These are phyloP conservation scores for Sycophaga agraensis DNA, from an alignment of 1,140 invertebrate genomes.

Conservation along the genomic window DNA sequence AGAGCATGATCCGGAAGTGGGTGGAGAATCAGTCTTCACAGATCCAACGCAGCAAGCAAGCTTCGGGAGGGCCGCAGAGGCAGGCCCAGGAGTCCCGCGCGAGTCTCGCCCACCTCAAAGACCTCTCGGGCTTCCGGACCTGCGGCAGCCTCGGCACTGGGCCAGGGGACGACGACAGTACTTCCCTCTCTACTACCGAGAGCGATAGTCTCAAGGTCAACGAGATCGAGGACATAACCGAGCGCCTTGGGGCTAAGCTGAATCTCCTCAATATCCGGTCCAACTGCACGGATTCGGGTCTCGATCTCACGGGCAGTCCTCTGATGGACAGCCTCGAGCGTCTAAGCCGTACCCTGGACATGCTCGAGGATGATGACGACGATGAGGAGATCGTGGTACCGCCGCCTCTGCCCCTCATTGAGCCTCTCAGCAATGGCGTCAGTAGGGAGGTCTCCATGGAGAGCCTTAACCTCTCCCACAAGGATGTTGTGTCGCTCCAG, in stretches of 20 bases:
- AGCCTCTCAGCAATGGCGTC: constrained; percentile 65
- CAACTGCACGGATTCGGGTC: constrained; percentile 42
- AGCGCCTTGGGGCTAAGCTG: constrained; percentile 49
- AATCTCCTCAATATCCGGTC: constrained; percentile 49
- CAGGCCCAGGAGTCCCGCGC: constrained; percentile 34
- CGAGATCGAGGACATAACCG: constrained; percentile 52
- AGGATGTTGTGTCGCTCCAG: constrained; percentile 40
- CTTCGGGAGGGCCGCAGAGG: not conserved
- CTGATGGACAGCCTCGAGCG: constrained; percentile 43
- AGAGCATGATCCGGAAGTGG: constrained; percentile 91
- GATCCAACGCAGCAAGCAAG: constrained; percentile 59
- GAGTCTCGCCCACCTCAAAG: constrained; percentile 59
- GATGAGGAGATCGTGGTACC: constrained; percentile 75
- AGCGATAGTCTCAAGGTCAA: constrained; percentile 50
- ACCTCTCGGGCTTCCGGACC: constrained; percentile 66
- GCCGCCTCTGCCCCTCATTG: constrained; percentile 72
- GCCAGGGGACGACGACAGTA: constrained; percentile 49
- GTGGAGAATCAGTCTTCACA: constrained; percentile 87
- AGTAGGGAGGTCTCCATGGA: constrained; percentile 78
- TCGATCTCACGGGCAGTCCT: constrained; percentile 43
- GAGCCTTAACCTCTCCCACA: constrained; percentile 66
- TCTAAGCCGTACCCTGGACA: constrained; percentile 39
- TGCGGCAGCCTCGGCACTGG: constrained; percentile 57
- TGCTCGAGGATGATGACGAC: constrained; percentile 63
- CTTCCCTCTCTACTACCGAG: constrained; percentile 47